Evolutionary conservation across 2,113 vertebrate genomes (phyloP).

Genomic region (Ptilorrhoa leucosticta): DNA sequence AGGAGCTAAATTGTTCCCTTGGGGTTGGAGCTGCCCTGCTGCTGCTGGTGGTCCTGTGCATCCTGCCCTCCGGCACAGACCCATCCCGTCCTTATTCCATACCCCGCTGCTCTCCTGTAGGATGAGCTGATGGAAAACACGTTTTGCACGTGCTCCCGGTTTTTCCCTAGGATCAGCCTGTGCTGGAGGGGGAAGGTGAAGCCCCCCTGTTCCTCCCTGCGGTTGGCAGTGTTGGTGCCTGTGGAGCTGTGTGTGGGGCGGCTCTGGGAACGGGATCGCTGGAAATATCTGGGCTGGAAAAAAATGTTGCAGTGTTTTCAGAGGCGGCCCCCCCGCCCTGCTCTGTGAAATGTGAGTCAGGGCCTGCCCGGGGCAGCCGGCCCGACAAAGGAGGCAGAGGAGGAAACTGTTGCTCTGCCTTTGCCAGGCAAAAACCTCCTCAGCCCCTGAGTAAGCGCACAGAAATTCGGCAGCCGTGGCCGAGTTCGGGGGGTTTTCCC

Average conservation of each 20-base stretch:
- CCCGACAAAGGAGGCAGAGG: neutral
- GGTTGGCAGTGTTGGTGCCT: neutral
- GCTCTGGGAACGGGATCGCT: neutral
- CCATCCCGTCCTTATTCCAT: neutral
- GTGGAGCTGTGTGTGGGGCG: neutral
- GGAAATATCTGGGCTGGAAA: neutral
- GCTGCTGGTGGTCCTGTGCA: neutral
- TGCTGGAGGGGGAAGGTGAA: neutral
- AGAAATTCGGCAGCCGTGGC: neutral
- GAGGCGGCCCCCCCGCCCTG: neutral
- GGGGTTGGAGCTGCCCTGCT: neutral
- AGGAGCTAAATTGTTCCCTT: neutral
- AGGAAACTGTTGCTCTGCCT: slow-evolving; percentile 18
- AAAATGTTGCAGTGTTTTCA: neutral
- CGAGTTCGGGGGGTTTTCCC: slow-evolving; percentile 6
- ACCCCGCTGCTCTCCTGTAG: accelerated
- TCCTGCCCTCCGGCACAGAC: neutral
- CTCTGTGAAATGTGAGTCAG: slow-evolving; percentile 34
- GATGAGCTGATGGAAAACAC: neutral
- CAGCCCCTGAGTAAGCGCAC: slow-evolving; percentile 6
- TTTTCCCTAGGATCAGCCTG: neutral
- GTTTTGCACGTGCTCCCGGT: accelerated
- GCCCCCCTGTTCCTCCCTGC: neutral
- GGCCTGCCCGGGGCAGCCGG: slow-evolving; percentile 4
- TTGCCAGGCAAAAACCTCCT: slow-evolving; percentile 36